Base-by-base conservation (phyloP, 1,140 invertebrate genomes). In the Penaeus indicus region DNA sequence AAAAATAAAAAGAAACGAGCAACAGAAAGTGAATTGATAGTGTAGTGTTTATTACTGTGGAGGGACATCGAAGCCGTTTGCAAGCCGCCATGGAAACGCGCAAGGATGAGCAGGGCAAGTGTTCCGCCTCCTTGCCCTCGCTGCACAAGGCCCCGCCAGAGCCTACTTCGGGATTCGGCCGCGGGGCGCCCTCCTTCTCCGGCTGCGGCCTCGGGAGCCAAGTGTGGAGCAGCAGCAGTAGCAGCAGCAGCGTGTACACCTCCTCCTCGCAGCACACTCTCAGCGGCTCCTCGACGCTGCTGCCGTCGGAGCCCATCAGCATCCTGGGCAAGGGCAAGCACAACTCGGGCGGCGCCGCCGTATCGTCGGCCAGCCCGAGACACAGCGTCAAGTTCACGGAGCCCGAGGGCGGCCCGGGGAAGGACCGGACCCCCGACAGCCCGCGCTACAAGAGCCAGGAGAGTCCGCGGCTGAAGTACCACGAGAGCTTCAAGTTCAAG, bases 381-480 rank as follows among this genome's bases (percentile, higher is more conserved):
- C 90, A 89, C 69, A 88, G 78, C n/a, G 90, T 90, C 79, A 90
- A 90, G 85, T 90, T 89, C 69, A 77, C 78, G 10, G 88, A 90
- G 81, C 84, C 87, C 13, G 84, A 89, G 62, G 85, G 69, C 27
- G 79, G 72, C 18, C 8, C 19, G 18, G 42, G 42, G 4, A 60
- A 75, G 60, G 84, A 62, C 22, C 78, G 86, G 22, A 62, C 86
- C 5, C 86, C 86, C 21, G 86, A 82, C 22, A 87, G 86, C 64
- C 86, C 86, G 2, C 22, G 79, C 3, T 87, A 54, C 63, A 81
- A 69, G 67, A 61, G 27, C 27, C 86, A 82, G 67, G 86, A 88
- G 47, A 75, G 72, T 32, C 72, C 72, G n/a, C 82, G 83, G 64
- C 62, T 83, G 54, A 88, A 88, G 79, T 72, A 88, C 80, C 86